A percentile compares a stretch with the other conserved stretches of the same genome.
These are phyloP conservation scores for Lepidochrysops patricia DNA, from an alignment of 2,888 invertebrate genomes.

Conservation along the genomic window DNA sequence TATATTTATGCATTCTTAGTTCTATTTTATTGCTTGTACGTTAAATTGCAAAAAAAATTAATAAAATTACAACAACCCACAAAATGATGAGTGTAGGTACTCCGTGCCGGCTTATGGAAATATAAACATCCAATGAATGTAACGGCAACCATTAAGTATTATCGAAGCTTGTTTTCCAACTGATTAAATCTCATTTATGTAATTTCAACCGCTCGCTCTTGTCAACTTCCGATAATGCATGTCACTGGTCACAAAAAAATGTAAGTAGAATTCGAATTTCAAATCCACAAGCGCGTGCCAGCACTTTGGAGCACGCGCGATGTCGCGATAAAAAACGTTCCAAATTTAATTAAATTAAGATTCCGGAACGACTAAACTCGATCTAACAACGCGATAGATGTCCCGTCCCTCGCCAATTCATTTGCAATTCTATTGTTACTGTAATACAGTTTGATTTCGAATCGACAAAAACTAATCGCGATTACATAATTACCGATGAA, in stretches of 20 bases:
- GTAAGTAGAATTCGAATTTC: conserved; percentile 31
- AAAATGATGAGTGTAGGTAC: neutral
- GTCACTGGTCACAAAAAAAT: conserved; percentile 18
- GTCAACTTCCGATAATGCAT: conserved; percentile 6
- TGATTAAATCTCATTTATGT: conserved; percentile 9
- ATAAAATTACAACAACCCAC: no score
- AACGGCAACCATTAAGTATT: conserved; percentile 4
- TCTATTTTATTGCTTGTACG: no score
- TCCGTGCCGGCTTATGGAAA: neutral
- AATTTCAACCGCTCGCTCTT: neutral
- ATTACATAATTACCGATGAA: conserved; percentile 28
- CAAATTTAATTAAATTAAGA: conserved; percentile 71
- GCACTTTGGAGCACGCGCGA: conserved; percentile 56
- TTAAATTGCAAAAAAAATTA: no score
- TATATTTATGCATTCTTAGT: no score
- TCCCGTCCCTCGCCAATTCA: conserved; percentile 21
- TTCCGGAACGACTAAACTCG: conserved; percentile 44
- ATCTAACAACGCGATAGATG: conserved; percentile 37
- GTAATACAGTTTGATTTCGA: conserved; percentile 23
- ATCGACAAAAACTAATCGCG: conserved; percentile 18
- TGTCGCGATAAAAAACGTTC: conserved; percentile 50
- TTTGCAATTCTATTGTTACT: conserved; percentile 24
- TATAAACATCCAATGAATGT: neutral
- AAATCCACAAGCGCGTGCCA: conserved; percentile 54
- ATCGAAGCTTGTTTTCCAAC: neutral